These are phyloP conservation scores for Perodicticus potto DNA, from an alignment of 2,797 vertebrate genomes.

Conservation along the genomic window DNA sequence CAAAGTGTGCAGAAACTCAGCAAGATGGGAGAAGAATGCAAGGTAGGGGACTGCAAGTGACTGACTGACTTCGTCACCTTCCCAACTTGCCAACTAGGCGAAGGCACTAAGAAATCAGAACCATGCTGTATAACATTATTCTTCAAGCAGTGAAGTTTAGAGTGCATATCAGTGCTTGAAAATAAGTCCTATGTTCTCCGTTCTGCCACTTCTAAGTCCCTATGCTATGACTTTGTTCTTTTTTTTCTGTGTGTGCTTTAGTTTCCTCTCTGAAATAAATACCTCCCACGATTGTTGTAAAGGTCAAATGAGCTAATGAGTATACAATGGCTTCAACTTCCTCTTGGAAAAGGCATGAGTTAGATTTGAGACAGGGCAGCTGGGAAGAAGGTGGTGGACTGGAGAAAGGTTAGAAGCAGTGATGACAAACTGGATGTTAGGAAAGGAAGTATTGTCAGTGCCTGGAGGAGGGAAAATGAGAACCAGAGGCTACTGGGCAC, in stretches of 20 bases:
- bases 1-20: background rate
- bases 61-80: background rate
- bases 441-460: background rate
- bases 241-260: background rate
- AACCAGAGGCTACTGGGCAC: background rate
- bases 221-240: background rate
- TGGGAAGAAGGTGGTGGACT: rapidly evolving
- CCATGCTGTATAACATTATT: background rate
- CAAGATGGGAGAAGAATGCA: background rate
- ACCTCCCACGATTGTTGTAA: background rate
- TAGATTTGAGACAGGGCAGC: background rate
- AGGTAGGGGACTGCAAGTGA: rapidly evolving
- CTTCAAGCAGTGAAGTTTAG: background rate
- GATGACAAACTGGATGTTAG: background rate
- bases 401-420: background rate
- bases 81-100: background rate
- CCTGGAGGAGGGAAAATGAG: background rate
- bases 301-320: background rate
- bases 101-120: background rate
- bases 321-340: background rate
- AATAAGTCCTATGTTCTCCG: rapidly evolving
- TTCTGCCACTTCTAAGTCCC: background rate
- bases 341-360: background rate
- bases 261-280: background rate
- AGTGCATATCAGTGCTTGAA: background rate